Percentiles rank a stretch among this genome's conserved stretches.
Evolutionary conservation across 2,113 vertebrate species (phyloP).

Genomic region (Muntiacus reevesi): DNA sequence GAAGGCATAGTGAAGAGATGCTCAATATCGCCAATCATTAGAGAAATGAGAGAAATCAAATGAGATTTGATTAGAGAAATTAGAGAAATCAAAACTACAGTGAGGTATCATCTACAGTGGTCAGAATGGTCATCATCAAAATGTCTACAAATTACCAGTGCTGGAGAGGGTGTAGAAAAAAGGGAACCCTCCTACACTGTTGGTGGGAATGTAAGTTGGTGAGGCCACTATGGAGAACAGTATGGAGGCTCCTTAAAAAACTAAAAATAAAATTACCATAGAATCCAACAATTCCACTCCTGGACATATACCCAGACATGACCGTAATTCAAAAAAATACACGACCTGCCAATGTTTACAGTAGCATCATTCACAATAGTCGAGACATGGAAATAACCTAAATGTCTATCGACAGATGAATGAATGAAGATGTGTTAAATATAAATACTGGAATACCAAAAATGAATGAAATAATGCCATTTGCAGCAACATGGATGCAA

Average conservation of each 20-base stretch:
- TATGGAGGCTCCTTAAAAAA: not conserved
- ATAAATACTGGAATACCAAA: not conserved
- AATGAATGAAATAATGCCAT: not conserved
- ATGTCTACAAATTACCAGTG: not conserved
- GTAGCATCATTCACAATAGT: not conserved
- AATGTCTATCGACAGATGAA: not conserved
- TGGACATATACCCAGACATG: not conserved
- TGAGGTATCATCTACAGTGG: not conserved
- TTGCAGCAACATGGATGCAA: not conserved
- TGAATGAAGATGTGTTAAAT: not conserved
- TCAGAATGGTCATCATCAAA: not conserved
- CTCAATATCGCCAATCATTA: not conserved
- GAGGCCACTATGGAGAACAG: not conserved
- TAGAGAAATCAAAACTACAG: not conserved
- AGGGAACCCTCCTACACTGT: not conserved
- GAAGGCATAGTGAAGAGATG: not conserved
- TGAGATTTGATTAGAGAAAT: too few species aligned
- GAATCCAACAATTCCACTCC: not conserved
- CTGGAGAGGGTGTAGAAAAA: not conserved
- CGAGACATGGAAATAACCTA: not conserved
- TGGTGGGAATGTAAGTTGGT: not conserved
- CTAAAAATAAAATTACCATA: not conserved
- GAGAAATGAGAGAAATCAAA: not conserved
- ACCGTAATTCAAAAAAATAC: not conserved
- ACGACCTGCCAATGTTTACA: not conserved